A percentile compares a stretch with the other conserved stretches of the same genome.
phyloP scores from a whole-genome alignment of 2,113 vertebrate genomes.

The Phocoena sinus region DNA sequence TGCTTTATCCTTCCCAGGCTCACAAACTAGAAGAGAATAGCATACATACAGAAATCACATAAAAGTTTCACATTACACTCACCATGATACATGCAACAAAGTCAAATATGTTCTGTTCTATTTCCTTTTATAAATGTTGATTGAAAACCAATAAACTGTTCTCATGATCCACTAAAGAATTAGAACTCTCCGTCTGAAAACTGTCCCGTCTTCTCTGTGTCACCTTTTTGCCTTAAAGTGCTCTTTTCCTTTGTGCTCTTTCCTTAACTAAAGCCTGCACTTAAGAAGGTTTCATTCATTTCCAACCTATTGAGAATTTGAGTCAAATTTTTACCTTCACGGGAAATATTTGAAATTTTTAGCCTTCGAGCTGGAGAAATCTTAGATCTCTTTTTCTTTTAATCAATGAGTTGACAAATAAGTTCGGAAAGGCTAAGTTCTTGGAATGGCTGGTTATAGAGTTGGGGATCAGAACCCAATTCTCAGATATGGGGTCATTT shows the following conservation, averaged over 20 bases:
- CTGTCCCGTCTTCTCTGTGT: neutral
- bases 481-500: neutral
- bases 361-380: neutral
- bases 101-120: neutral
- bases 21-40: neutral
- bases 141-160: neutral
- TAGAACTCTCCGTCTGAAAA: neutral
- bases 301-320: neutral
- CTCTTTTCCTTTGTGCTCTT: neutral
- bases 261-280: neutral
- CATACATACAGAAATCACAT: neutral
- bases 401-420: no score
- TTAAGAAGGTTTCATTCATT: neutral
- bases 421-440: neutral
- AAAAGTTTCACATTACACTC: neutral
- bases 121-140: neutral
- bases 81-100: neutral
- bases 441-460: neutral
- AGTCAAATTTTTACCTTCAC: neutral
- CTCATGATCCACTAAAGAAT: neutral
- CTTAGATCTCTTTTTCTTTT: neutral
- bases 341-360: neutral
- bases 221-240: neutral
- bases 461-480: neutral
- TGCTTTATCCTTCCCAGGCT: neutral